phyloP scores from a whole-genome alignment of 2,888 invertebrate genomes.

The Acrobasis repandana region DNA sequence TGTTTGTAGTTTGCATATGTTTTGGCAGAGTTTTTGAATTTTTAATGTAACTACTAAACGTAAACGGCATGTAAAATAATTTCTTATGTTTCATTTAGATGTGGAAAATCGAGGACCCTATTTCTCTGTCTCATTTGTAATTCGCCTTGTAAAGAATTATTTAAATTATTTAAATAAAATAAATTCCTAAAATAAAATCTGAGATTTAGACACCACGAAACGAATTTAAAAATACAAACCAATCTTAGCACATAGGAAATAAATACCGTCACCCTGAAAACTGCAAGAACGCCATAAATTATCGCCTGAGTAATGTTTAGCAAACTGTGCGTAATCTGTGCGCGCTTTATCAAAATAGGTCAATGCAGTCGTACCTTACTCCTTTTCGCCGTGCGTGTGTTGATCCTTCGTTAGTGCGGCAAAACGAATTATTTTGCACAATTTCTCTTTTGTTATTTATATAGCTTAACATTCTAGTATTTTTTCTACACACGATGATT shows the following conservation, averaged over 20 bases:
- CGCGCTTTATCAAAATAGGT: conserved; percentile 79
- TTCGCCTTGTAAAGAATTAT: too few relatives aligned
- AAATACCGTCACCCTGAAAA: conserved; percentile 25
- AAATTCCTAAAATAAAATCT: too few relatives aligned
- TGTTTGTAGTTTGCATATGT: neutral
- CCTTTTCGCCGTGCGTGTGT: conserved; percentile 47
- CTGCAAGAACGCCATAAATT: conserved; percentile 11
- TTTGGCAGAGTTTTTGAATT: neutral
- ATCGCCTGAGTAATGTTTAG: conserved; percentile 50
- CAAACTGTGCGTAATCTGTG: conserved; percentile 69
- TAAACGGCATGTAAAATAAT: too few relatives aligned
- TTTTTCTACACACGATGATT: too few relatives aligned
- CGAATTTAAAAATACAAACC: too few relatives aligned
- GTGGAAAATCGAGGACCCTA: too few relatives aligned
- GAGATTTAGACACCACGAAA: too few relatives aligned
- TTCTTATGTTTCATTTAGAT: too few relatives aligned
- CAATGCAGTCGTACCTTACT: conserved; percentile 67
- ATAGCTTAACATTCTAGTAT: too few relatives aligned
- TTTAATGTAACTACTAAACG: too few relatives aligned
- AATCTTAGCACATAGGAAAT: neutral
- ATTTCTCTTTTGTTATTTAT: conserved; percentile 22
- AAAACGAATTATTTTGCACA: conserved; percentile 51
- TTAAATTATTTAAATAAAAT: too few relatives aligned
- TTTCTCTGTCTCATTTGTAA: too few relatives aligned
- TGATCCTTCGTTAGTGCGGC: conserved; percentile 47